A percentile compares a stretch with the other conserved stretches of the same genome.
These are phyloP conservation scores for Hydra vulgaris DNA, from an alignment of 30 jellyfish, hydroid and myxozoan species.

Conservation along the genomic window DNA sequence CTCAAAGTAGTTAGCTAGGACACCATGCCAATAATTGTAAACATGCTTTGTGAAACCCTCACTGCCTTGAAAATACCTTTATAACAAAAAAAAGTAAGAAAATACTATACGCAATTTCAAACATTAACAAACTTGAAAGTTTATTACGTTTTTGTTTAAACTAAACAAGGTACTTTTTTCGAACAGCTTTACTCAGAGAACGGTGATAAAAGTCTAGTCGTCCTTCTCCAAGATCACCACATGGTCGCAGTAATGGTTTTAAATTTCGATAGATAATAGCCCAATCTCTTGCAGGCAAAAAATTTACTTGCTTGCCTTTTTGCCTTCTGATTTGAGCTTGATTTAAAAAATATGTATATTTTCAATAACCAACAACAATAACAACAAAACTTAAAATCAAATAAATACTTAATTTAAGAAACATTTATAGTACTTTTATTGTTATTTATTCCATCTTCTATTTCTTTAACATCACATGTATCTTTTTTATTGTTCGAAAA, in stretches of 20 bases:
- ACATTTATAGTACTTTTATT: slow-evolving; percentile 33
- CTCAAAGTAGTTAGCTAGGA: slow-evolving; percentile 70
- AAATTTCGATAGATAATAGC: slow-evolving; percentile 80
- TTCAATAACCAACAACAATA: too few relatives aligned
- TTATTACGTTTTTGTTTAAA: not conserved
- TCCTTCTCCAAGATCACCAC: slow-evolving; percentile 98
- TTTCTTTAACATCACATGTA: slow-evolving; percentile 61
- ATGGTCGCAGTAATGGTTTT: slow-evolving; percentile 77
- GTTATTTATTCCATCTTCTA: slow-evolving; percentile 35
- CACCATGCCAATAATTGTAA: slow-evolving; percentile 90
- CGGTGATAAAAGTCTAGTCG: slow-evolving; percentile 93
- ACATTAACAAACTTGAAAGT: too few relatives aligned
- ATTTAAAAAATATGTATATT: not conserved
- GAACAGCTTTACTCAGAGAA: slow-evolving; percentile 88
- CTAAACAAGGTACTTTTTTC: slow-evolving; percentile 53
- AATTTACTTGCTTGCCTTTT: slow-evolving; percentile 60
- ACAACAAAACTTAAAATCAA: too few relatives aligned
- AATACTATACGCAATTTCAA: too few relatives aligned
- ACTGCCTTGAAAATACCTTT: slow-evolving; percentile 64
- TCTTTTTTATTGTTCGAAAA: slow-evolving; percentile 58
- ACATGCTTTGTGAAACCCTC: slow-evolving; percentile 54
- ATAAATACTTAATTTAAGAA: too few relatives aligned
- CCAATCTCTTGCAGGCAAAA: slow-evolving; percentile 93
- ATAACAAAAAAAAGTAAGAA: too few relatives aligned
- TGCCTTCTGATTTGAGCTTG: not conserved